phyloP scores from a whole-genome alignment of 2,888 invertebrate species.

The Antitype chi region DNA sequence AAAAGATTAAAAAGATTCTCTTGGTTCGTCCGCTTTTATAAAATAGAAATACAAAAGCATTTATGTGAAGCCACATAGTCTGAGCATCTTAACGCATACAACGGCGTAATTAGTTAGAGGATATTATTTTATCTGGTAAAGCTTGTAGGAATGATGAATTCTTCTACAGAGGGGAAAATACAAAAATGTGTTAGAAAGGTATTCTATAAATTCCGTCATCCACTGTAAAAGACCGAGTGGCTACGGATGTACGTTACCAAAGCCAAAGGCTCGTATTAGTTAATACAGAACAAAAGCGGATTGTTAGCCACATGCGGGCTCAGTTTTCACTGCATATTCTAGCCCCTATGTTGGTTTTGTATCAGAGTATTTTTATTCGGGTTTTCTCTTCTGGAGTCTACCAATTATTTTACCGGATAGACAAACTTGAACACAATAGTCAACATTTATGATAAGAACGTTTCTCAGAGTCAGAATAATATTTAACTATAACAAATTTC shows the following conservation, averaged over 20 bases:
- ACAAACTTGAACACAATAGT: not conserved
- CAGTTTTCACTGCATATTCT: constrained; percentile 24
- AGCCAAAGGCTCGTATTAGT: constrained; percentile 33
- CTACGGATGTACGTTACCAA: constrained; percentile 16
- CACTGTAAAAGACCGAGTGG: not conserved
- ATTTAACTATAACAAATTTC: too few species aligned
- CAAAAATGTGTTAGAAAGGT: not conserved
- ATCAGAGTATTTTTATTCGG: constrained; percentile 14
- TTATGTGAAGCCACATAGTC: constrained; percentile 42
- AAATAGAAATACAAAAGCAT: constrained; percentile 58
- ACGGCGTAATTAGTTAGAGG: not conserved
- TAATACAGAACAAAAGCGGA: constrained; percentile 44
- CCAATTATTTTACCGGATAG: not conserved
- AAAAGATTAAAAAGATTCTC: constrained; percentile 45
- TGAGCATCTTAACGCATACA: constrained; percentile 2
- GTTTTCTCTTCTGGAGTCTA: not conserved
- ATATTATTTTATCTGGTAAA: too few species aligned
- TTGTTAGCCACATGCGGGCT: constrained; percentile 56
- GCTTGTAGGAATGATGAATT: not conserved
- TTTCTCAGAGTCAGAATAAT: not conserved
- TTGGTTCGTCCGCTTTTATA: constrained; percentile 10
- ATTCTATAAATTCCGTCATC: not conserved
- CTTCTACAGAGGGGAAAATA: not conserved
- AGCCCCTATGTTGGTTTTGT: constrained; percentile 27
- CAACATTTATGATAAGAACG: not conserved